Evolutionary conservation across 2,888 invertebrate genomes (phyloP), one percentile per base, ranked within the genome.

Genomic region (Cantharis flavilabris): DNA sequence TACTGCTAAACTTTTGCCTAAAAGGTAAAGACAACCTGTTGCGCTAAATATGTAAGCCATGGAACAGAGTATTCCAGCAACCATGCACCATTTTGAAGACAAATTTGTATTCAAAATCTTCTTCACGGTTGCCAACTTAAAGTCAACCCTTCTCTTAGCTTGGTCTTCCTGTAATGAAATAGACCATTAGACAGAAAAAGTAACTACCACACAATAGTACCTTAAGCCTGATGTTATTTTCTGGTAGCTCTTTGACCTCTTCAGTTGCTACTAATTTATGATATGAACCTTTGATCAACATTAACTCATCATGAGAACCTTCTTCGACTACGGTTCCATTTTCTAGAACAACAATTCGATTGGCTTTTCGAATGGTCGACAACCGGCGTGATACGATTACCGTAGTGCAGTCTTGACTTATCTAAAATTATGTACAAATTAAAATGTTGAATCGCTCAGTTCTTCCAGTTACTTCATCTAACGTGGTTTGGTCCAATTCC

Each of bases 401-500:
- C 0, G 95, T 95, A 0, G 95, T 95, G 72, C 95, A 90, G 69
- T 94, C 94, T 89, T 92, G 89, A 84, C 93, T 92, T 3, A 93
- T 94, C 93, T 93, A 14, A 84, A 85, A 81, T 9, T 67, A 14
- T 23, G 7, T 4, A 4, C 23, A 26, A 26, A 26, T 26, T 23
- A 63, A 74, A 10, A 76, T 75, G 3, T 7, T 13, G 14, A 30
- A 69, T 80, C 83, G 0, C n/a, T 49, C 11, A 30, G 11, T 30
- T 33, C 2, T 49, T 49, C 2, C 7, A 10, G 7, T 83, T 85
- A 93, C 95, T 89, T 91, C 93, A 87, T 93, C 95, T 77, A 94
- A 90, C 72, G 92, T 97, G 14, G 91, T 92, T 88, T 97, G 97
- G 86, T 97, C 97, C 16, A 97, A 90, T 0, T 97, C 97, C 2